A percentile compares a stretch with the other conserved stretches of the same genome.
phyloP scores from a whole-genome alignment of 1,140 invertebrate genomes.

The Spodoptera frugiperda region DNA sequence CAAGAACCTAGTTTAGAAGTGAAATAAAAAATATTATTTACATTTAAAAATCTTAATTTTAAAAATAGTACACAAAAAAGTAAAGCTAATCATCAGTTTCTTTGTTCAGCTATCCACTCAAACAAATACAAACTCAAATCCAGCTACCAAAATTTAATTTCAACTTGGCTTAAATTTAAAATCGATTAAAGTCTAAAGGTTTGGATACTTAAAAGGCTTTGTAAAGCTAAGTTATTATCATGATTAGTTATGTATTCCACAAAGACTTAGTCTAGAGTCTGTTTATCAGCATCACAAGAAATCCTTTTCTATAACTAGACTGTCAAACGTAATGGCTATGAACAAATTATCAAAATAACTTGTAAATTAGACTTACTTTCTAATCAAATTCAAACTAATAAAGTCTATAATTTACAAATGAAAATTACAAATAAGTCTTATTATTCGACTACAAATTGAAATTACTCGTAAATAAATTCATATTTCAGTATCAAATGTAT shows the following conservation, averaged over 20 bases:
- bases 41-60: too few species aligned
- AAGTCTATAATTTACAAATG: too few species aligned
- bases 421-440: too few species aligned
- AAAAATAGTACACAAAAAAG: neutral
- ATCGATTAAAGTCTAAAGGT: conserved; percentile 7
- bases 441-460: too few species aligned
- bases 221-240: conserved; percentile 4
- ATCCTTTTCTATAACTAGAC: neutral
- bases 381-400: too few species aligned
- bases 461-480: too few species aligned
- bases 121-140: conserved; percentile 1
- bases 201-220: conserved; percentile 20
- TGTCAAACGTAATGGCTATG: neutral
- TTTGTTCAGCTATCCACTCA: neutral
- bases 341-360: neutral
- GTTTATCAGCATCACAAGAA: neutral
- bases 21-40: too few species aligned
- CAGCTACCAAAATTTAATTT: conserved; percentile 6
- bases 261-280: neutral
- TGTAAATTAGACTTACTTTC: too few species aligned
- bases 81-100: neutral
- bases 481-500: too few species aligned
- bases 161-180: neutral
- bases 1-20: too few species aligned
- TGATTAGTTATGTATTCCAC: conserved; percentile 20